These are phyloP conservation scores for Pentalonia nigronervosa DNA, from an alignment of 1,140 invertebrate genomes.

Conservation along the genomic window DNA sequence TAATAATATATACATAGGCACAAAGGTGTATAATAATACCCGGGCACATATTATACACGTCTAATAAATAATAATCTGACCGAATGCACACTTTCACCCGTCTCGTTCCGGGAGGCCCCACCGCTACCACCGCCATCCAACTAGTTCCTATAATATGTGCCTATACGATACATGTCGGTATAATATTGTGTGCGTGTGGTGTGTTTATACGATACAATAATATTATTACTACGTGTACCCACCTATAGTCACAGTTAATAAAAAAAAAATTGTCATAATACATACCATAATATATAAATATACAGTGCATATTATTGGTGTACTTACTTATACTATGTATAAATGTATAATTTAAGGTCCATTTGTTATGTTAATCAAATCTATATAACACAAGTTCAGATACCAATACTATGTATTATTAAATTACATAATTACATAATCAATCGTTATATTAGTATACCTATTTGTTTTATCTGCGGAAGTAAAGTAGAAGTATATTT, in stretches of 20 bases:
- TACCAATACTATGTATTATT: background rate
- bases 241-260: background rate
- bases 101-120: slow-evolving; percentile 31
- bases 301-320: background rate
- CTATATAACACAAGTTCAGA: background rate
- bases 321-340: background rate
- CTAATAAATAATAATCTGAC: slow-evolving; percentile 14
- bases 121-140: background rate
- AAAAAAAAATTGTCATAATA: background rate
- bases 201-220: too few species aligned
- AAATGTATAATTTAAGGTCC: background rate
- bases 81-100: slow-evolving; percentile 45
- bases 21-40: slow-evolving; percentile 8
- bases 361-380: background rate
- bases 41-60: background rate
- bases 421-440: background rate
- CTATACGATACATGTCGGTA: background rate
- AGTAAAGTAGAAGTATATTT: background rate
- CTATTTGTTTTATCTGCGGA: background rate
- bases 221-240: background rate
- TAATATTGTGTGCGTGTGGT: too few species aligned
- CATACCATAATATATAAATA: background rate
- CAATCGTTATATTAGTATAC: background rate
- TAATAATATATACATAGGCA: background rate
- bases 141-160: background rate